Evolutionary conservation across 2,113 vertebrate species (phyloP).

Genomic region (Epinephelus lanceolatus): DNA sequence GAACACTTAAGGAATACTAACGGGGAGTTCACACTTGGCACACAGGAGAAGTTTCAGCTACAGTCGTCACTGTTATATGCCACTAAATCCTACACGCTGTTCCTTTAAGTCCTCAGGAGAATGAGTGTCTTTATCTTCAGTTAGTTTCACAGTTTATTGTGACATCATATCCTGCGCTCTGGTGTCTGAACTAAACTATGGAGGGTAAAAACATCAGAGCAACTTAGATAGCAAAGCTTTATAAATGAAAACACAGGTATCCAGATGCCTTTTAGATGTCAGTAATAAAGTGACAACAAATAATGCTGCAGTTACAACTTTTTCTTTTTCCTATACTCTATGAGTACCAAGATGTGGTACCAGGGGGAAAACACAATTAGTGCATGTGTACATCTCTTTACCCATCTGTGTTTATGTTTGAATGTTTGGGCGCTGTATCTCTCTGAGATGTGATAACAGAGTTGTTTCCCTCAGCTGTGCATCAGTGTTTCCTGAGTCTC

Average conservation of each 20-base stretch:
- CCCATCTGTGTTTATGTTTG: background rate
- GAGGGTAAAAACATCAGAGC: background rate
- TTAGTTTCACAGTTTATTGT: background rate
- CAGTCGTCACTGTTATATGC: no score
- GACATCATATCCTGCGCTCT: background rate
- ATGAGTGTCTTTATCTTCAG: background rate
- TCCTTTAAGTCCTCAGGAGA: no score
- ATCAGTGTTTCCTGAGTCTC: constrained; percentile 89
- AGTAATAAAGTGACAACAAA: background rate
- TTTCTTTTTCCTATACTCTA: background rate
- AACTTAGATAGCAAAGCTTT: background rate
- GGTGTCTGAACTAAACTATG: background rate
- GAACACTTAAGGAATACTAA: no score
- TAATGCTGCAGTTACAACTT: background rate
- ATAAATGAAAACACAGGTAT: background rate
- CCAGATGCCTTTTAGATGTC: background rate
- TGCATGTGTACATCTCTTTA: background rate
- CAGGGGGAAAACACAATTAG: background rate
- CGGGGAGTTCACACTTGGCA: no score
- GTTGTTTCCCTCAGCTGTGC: constrained; percentile 83
- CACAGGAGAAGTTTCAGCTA: no score
- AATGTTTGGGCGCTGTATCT: background rate
- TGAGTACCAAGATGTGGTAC: background rate
- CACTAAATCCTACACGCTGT: no score
- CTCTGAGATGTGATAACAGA: background rate